Base-by-base conservation (phyloP, 2,797 vertebrate genomes). In the Pseudotriccus pelzelni region DNA sequence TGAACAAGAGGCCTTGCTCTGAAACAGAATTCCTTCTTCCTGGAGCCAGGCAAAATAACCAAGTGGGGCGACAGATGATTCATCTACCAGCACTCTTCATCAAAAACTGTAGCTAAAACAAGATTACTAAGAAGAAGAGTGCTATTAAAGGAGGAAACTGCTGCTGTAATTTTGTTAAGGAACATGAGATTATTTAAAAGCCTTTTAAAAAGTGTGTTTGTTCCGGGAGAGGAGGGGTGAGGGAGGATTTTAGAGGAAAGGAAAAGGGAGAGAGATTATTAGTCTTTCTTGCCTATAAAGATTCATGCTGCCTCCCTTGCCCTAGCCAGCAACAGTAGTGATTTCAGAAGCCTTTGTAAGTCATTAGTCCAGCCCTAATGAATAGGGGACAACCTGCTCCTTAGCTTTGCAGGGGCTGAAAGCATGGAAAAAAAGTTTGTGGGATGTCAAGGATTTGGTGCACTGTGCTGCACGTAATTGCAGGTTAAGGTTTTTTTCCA, bases 141-240 rank as follows among this genome's bases (percentile, higher is more conserved):
- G 91, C 91, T 93, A 94, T 96, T 96, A 95, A 95, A 97, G 91
- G 91, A 94, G 94, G 96, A 96, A 96, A 90, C 93, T 77, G 77
- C 89, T 79, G 58, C 74, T 82, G 67, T 96, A 97, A 97, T 96
- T 96, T 90, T 82, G 87, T 97, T 97, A 96, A 95, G 95, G 96
- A 90, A 58, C 85, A 94, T 12, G 53, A 96, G 84, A 94, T 96
- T 97, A 95, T 94, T 96, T 96, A 94, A 96, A 97, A 97, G 96
- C 93, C 83, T 94, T 95, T 95, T 93, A 5, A 91, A 95, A 95
- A 91, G 64, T 80, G 84, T 85, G 27, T 89, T 87, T 97, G 84
- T 95, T 96, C 95, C 6, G 32, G 74, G 83, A 95, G 89, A 87
- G 81, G 86, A 84, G 77, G 86, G 22, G 53, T n/a, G 34, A 94